Evolutionary conservation across 92 coral and sea anemone genomes (phyloP), one percentile per base, ranked within the genome.

Genomic region (Desmophyllum pertusum): DNA sequence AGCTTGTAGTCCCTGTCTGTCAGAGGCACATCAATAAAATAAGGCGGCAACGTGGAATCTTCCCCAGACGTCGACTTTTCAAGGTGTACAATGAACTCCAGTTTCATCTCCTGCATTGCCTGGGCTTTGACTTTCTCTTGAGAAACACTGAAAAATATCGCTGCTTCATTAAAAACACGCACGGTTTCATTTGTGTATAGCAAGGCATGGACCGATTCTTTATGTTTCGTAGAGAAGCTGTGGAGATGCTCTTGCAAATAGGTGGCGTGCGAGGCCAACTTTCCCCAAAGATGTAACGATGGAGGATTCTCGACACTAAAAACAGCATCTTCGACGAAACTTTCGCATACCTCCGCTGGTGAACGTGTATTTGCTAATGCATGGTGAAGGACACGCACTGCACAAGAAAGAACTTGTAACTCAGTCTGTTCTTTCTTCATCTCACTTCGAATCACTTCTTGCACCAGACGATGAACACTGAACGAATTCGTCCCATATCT

Each of bases 401-500:
- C 98, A 87, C 78, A 75, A n/a, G 37, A 86, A 17, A 95, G 88
- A 70, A 86, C 86, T 31, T 33, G 18, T 19, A 64, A 30, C 53
- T 31, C 45, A 19, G 27, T 39, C 65, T 70, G 48, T 15, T 87
- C 79, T 14, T 85, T 70, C 25, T 61, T 51, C 13, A 95, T 76
- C 43, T 73, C 81, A 51, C 78, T 76, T 40, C 92, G 91, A 77
- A 95, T 91, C 0, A 95, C 98, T 70, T 95, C 97, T 70, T 95
- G 98, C 59, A 95, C 98, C 39, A 95, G 83, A 23, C 98, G 92
- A 69, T 95, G 97, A 59, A 95, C 95, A 73, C 95, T 85, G 74
- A 83, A 79, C 29, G 95, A 95, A 46, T 77, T 61, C 13, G 75
- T 86, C 33, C 87, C 75, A 45, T 78, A 81, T 61, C 84, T 76